Base-by-base conservation (phyloP, 2,113 vertebrate genomes). In the Sisor rabdophorus region DNA sequence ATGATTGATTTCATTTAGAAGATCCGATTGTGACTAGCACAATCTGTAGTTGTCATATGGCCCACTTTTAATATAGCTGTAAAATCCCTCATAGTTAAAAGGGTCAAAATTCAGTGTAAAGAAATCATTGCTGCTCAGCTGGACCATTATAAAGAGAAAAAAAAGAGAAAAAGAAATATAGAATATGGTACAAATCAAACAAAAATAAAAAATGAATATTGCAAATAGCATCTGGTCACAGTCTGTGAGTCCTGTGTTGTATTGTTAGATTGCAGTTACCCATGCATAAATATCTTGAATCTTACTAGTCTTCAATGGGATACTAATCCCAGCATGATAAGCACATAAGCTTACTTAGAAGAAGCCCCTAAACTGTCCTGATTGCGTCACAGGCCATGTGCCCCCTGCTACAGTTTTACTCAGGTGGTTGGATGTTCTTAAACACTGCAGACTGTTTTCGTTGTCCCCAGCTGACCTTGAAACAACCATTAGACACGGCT, bases 31-130 rank as follows among this genome's bases (percentile, higher is more conserved):
- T 69, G 32, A 7, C 7, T 3, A 36, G 32, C 7, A 3, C 3
- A 36, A 67, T 24, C 6, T 52, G 47, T 69, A 20, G 22, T 12
- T 20, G 22, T 67, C 44, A 26, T 44, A 9, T 48, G 15, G 44
- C 5, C 5, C 9, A 28, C 17, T 56, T 15, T 50, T 40, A n/a
- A 28, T 84, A 87, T 77, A 74, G 77, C 68, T 78, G 76, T 64
- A 78, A 71, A 78, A 73, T 58, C 60, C 71, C 64, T 76, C 69
- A 79, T 73, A 76, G 68, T 73, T 48, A 88, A 83, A 87, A 93
- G 91, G 90, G 91, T 91, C 90, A 90, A 80, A 82, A 73, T 89
- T 84, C 75, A 84, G 82, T 85, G 84, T 77, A 81, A 84, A 58
- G 81, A 75, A 80, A 87, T 88, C 84, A 87, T 86, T 84, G 83